These are phyloP conservation scores for Podarcis lilfordi DNA, from an alignment of 2,797 vertebrate species.

Conservation along the genomic window DNA sequence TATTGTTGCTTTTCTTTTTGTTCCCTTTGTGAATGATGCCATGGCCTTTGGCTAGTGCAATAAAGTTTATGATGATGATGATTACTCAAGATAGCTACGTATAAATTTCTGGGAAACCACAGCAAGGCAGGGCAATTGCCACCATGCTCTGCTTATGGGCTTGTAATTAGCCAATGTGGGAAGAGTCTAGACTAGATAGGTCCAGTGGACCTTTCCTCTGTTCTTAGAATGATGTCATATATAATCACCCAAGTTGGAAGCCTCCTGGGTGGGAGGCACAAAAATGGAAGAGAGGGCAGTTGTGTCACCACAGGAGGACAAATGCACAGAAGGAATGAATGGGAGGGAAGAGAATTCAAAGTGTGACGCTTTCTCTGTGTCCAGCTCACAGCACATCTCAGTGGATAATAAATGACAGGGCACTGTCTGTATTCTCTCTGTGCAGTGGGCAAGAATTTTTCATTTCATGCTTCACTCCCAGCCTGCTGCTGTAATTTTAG, in stretches of 20 bases:
- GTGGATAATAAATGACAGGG: constrained; percentile 41
- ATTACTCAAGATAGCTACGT: too few relatives aligned
- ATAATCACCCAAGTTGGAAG: too few relatives aligned
- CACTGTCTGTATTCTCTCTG: constrained; percentile 2
- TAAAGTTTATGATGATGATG: too few relatives aligned
- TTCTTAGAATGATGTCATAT: not conserved
- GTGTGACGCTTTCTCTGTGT: constrained; percentile 8
- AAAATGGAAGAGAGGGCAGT: not conserved
- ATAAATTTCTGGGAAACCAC: too few relatives aligned
- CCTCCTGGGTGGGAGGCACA: not conserved
- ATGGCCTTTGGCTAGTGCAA: too few relatives aligned
- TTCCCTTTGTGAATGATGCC: too few relatives aligned
- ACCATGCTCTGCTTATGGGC: too few relatives aligned
- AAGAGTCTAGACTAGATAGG: not conserved
- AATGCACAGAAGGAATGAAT: constrained; percentile 2
- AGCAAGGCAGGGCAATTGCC: too few relatives aligned
- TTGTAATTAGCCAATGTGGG: too few relatives aligned
- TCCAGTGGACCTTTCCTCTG: not conserved
- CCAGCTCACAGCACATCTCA: constrained; percentile 20
- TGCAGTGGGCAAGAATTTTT: constrained; percentile 50
- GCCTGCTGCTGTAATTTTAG: constrained; percentile 45
- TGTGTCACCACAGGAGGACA: not conserved
- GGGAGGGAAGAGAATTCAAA: not conserved
- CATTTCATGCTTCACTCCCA: constrained; percentile 65
- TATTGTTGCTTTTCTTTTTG: too few relatives aligned